Evolutionary conservation across 2,888 invertebrate genomes (phyloP).

Genomic region (Argyresthia goedartella): DNA sequence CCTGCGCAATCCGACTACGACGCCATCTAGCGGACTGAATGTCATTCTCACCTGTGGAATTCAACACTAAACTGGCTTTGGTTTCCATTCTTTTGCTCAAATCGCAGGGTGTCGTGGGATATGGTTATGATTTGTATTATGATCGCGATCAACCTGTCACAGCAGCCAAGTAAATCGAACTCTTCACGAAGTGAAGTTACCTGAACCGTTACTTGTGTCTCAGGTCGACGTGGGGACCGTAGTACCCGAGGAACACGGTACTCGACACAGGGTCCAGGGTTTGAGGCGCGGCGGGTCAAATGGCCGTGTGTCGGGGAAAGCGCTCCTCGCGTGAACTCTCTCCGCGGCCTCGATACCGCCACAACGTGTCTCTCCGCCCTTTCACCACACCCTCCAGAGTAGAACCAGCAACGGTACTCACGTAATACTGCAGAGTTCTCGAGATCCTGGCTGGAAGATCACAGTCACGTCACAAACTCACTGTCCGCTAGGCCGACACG

Average conservation of each 20-base stretch:
- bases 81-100: constrained; percentile 3
- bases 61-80: constrained; percentile 8
- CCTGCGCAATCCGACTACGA: not conserved
- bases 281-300: not conserved
- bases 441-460: not conserved
- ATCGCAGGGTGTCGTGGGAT: not conserved
- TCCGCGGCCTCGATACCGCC: constrained; percentile 22
- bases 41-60: not conserved
- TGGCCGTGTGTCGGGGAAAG: not conserved
- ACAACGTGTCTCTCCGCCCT: constrained; percentile 20
- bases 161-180: too few species aligned
- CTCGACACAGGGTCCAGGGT: not conserved
- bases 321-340: constrained; percentile 8
- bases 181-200: not conserved
- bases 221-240: not conserved
- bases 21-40: constrained; percentile 1
- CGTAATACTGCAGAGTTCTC: not conserved
- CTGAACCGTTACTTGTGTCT: not conserved
- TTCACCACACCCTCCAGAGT: too few species aligned
- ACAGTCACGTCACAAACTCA: not conserved
- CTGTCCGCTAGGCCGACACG: not conserved
- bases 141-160: too few species aligned
- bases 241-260: not conserved
- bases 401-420: not conserved
- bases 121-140: not conserved